phyloP scores from a whole-genome alignment of 2,113 vertebrate species.

The Periophthalmus modestus region DNA sequence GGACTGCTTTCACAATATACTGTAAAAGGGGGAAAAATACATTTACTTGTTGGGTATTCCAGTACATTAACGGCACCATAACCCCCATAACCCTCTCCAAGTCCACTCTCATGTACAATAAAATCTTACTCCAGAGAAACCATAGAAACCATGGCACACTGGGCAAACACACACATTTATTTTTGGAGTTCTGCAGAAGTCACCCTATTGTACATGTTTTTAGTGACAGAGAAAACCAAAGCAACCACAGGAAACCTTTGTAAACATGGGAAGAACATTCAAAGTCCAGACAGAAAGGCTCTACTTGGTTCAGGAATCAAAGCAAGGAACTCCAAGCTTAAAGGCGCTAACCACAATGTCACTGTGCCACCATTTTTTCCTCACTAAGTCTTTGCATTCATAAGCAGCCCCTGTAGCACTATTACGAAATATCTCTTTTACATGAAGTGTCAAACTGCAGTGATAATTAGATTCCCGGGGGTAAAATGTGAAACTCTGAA shows the following conservation, averaged over 20 bases:
- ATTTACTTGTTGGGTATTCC: too few species aligned
- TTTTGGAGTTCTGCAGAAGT: not conserved
- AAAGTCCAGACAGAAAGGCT: not conserved
- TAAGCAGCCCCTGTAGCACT: not conserved
- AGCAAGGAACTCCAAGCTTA: not conserved
- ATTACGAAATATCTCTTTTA: not conserved
- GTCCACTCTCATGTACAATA: not conserved
- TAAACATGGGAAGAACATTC: not conserved
- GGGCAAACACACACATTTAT: too few species aligned
- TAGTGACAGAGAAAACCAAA: too few species aligned
- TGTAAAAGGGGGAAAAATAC: too few species aligned
- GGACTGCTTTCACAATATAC: too few species aligned
- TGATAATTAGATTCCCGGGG: not conserved
- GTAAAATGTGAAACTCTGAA: not conserved
- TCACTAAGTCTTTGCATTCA: not conserved
- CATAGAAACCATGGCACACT: not conserved
- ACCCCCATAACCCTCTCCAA: too few species aligned
- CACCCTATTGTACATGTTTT: not conserved
- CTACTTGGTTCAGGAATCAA: too few species aligned
- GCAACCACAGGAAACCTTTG: too few species aligned
- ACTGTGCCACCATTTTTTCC: not conserved
- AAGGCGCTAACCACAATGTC: not conserved
- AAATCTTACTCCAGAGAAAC: not conserved
- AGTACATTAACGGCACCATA: too few species aligned
- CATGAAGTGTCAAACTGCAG: conserved; percentile 4